A percentile compares a stretch with the other conserved stretches of the same genome.
phyloP scores from a whole-genome alignment of 92 coral and sea anemone species.

The Plumapathes pennacea region DNA sequence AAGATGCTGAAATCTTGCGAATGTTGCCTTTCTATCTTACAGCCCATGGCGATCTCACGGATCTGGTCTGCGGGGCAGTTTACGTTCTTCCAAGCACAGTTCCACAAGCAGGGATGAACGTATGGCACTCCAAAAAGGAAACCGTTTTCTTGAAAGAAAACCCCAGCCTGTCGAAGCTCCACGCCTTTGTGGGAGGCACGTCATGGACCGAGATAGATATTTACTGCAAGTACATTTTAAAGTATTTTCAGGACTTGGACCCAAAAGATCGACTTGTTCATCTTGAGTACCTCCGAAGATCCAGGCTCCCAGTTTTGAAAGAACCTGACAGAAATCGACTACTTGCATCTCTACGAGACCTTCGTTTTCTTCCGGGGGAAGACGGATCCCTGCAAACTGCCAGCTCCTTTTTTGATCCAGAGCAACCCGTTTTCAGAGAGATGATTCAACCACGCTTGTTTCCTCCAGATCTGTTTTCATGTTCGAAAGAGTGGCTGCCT shows the following conservation, averaged over 20 bases:
- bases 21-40: conserved; percentile 47
- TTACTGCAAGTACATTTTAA: conserved; percentile 57
- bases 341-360: neutral
- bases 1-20: neutral
- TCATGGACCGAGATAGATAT: conserved; percentile 32
- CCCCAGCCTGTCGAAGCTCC: conserved; percentile 6
- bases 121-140: neutral
- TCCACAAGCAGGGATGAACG: conserved; percentile 44
- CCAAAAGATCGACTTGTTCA: conserved; percentile 30
- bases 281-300: conserved; percentile 19
- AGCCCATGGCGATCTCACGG: conserved; percentile 23
- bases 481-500: conserved; percentile 17
- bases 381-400: conserved; percentile 45
- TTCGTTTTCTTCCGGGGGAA: conserved; percentile 23
- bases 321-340: conserved; percentile 5
- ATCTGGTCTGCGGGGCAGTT: neutral
- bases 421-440: conserved; percentile 29
- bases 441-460: conserved; percentile 44
- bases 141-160: conserved; percentile 36
- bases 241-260: conserved; percentile 10
- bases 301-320: neutral
- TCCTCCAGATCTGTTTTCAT: conserved; percentile 63
- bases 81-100: conserved; percentile 19
- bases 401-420: conserved; percentile 48
- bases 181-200: conserved; percentile 31